Conservation (phyloP, 2,888 invertebrate genomes). For the Leucania comma region DNA sequence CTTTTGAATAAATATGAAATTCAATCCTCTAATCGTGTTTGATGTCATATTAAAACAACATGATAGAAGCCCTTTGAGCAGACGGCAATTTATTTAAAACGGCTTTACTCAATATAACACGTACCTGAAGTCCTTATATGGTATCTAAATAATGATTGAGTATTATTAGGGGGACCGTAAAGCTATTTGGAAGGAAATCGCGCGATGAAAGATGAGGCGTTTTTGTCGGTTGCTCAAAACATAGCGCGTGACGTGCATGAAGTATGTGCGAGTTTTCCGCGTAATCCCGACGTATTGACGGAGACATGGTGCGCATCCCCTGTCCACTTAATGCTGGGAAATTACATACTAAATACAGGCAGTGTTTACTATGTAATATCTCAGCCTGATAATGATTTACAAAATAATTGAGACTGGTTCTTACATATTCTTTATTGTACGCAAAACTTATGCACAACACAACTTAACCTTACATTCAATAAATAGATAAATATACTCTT, state of each 20-base stretch:
- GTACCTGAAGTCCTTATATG: constrained; percentile 16
- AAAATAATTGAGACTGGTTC: background rate
- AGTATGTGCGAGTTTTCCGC: constrained; percentile 68
- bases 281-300: constrained; percentile 74
- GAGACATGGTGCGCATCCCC: constrained; percentile 58
- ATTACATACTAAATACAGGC: background rate
- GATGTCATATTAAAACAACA: constrained; percentile 21
- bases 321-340: constrained; percentile 2
- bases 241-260: constrained; percentile 80
- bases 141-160: constrained; percentile 73
- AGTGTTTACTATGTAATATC: no score
- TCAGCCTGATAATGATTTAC: constrained; percentile 4
- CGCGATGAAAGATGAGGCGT: constrained; percentile 79
- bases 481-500: no score
- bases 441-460: no score
- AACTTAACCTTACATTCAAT: no score
- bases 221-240: constrained; percentile 78
- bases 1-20: constrained; percentile 16
- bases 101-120: constrained; percentile 16
- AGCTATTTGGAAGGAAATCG: constrained; percentile 79
- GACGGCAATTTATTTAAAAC: constrained; percentile 34
- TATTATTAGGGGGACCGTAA: constrained; percentile 76
- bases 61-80: constrained; percentile 6
- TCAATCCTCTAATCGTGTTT: constrained; percentile 20
- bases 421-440: no score